Evolutionary conservation across 1,140 invertebrate genomes (phyloP).

Genomic region (Trichonephila clavata): DNA sequence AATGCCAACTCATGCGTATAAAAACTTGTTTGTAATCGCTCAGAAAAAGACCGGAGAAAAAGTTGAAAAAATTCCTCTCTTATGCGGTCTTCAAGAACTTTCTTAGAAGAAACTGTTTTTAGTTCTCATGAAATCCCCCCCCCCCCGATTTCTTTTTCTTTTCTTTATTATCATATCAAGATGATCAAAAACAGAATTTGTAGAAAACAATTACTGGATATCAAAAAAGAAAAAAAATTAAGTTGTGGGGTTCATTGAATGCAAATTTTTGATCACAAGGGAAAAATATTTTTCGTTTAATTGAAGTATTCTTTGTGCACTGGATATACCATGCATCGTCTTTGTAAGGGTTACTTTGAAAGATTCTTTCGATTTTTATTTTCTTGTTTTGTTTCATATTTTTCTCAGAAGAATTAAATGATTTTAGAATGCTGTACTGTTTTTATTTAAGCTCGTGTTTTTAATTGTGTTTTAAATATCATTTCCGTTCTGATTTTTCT

Average conservation of each 20-base stretch:
- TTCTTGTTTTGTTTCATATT: too few relatives aligned
- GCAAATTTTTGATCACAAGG: not conserved
- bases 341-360: not conserved
- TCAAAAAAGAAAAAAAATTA: not conserved
- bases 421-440: too few relatives aligned
- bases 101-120: not conserved
- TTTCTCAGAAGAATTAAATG: too few relatives aligned
- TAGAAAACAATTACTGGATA: not conserved
- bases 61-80: not conserved
- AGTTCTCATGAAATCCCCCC: not conserved
- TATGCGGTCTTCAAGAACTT: not conserved
- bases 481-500: too few relatives aligned
- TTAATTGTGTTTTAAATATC: too few relatives aligned
- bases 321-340: not conserved
- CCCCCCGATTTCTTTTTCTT: not conserved
- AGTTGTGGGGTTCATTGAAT: not conserved
- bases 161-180: too few relatives aligned
- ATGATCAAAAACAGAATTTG: not conserved
- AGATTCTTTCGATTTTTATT: too few relatives aligned
- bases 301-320: not conserved
- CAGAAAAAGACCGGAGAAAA: not conserved
- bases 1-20: not conserved
- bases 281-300: not conserved
- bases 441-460: too few relatives aligned
- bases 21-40: conserved; percentile 7